Percentiles rank a stretch among this genome's conserved stretches.
Conservation (phyloP, 2,888 invertebrate genomes). For the Rhagonycha fulva region DNA sequence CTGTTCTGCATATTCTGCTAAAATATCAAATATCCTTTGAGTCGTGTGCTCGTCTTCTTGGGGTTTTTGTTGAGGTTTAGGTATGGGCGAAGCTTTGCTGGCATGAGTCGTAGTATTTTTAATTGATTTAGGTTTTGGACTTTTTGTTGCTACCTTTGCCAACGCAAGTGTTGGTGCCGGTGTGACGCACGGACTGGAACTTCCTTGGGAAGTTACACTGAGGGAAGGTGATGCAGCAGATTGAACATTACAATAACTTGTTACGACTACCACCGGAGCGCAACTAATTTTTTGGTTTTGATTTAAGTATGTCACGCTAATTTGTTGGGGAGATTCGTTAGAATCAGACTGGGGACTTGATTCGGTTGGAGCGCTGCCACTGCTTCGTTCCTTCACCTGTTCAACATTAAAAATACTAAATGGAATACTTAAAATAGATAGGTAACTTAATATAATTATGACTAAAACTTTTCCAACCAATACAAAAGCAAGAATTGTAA, state of each 20-base stretch:
- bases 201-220: conserved; percentile 62
- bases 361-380: conserved; percentile 51
- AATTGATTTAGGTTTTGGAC: conserved; percentile 60
- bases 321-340: conserved; percentile 52
- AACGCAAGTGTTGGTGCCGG: conserved; percentile 57
- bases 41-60: conserved; percentile 82
- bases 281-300: conserved; percentile 56
- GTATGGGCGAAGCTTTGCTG: conserved; percentile 67
- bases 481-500: neutral
- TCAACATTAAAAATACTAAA: conserved; percentile 42
- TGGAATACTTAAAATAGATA: neutral
- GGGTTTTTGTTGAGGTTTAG: conserved; percentile 72
- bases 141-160: conserved; percentile 47
- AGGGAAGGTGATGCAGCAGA: conserved; percentile 61
- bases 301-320: conserved; percentile 61
- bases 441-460: neutral
- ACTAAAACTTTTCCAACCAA: neutral
- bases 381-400: conserved; percentile 78
- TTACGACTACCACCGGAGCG: conserved; percentile 61
- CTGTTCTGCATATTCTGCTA: conserved; percentile 81
- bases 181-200: conserved; percentile 62
- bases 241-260: conserved; percentile 58
- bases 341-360: conserved; percentile 39
- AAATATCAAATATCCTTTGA: conserved; percentile 76
- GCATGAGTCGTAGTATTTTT: conserved; percentile 63